These are phyloP conservation scores for Mus spretus DNA, from an alignment of 2,797 vertebrate species.

Conservation along the genomic window DNA sequence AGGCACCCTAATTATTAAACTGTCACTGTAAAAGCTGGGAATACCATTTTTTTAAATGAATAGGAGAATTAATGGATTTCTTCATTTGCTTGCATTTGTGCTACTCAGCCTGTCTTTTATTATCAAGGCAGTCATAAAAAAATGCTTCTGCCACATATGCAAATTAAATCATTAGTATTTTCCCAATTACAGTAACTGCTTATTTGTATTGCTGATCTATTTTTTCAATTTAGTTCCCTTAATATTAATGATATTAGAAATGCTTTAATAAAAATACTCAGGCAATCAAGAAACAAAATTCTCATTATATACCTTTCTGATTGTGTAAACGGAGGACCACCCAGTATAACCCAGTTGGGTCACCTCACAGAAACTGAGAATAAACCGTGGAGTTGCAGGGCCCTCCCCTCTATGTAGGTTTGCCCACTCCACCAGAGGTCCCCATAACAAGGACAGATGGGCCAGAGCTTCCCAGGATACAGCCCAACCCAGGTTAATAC, in stretches of 20 bases:
- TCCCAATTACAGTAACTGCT: slow-evolving; percentile 69
- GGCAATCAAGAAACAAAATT: not conserved
- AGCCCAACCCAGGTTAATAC: not conserved
- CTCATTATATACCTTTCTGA: not conserved
- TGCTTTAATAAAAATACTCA: slow-evolving; percentile 30
- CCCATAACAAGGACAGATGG: not conserved
- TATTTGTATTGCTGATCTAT: slow-evolving; percentile 62
- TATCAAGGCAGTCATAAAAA: slow-evolving; percentile 64
- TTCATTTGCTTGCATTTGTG: slow-evolving; percentile 62
- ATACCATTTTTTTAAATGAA: slow-evolving; percentile 47
- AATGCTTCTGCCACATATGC: slow-evolving; percentile 66
- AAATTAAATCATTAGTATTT: slow-evolving; percentile 76
- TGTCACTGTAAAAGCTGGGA: slow-evolving; percentile 60
- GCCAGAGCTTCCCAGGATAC: not conserved
- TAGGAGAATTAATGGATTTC: slow-evolving; percentile 62
- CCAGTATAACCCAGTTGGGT: fast-evolving
- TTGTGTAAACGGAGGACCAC: not conserved
- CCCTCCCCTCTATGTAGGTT: not conserved
- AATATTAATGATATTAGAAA: slow-evolving; percentile 41
- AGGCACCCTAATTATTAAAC: slow-evolving; percentile 64
- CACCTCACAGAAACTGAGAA: not conserved
- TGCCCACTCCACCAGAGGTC: not conserved
- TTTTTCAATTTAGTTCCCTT: slow-evolving; percentile 55
- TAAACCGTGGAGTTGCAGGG: not conserved
- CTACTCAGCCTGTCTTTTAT: slow-evolving; percentile 69